A percentile compares a stretch with the other conserved stretches of the same genome.
Evolutionary conservation across 2,888 invertebrate genomes (phyloP).

Genomic region (Plebejus melissa): DNA sequence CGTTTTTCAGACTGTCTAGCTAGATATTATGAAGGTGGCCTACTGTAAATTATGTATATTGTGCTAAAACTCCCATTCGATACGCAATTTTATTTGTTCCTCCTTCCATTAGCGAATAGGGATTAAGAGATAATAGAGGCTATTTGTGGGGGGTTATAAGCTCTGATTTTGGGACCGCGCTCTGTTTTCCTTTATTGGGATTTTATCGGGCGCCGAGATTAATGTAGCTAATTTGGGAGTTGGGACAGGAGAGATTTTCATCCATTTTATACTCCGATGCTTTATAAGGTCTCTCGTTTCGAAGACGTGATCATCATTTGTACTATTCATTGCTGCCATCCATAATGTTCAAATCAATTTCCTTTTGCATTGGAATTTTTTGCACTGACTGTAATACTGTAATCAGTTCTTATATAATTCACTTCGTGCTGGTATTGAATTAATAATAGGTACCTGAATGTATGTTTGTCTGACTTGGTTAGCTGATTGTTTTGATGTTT

Average conservation of each 20-base stretch:
- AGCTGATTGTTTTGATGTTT: not conserved
- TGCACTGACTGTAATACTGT: not conserved
- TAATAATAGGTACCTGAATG: too few species aligned
- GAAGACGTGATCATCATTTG: constrained; percentile 7
- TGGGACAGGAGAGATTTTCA: constrained; percentile 19
- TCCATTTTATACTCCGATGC: constrained; percentile 4
- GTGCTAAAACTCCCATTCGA: constrained; percentile 5
- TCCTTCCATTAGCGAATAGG: constrained; percentile 44
- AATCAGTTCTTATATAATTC: not conserved
- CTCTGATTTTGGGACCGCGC: constrained; percentile 25
- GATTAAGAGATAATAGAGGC: constrained; percentile 29
- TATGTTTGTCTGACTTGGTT: not conserved
- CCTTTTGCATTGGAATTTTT: not conserved
- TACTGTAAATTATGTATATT: not conserved
- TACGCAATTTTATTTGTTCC: constrained; percentile 50
- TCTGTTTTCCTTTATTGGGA: constrained; percentile 26
- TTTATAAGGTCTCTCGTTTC: constrained; percentile 5
- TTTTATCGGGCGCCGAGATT: constrained; percentile 23
- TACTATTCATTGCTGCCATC: not conserved
- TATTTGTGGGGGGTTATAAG: constrained; percentile 23
- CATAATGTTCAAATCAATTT: not conserved
- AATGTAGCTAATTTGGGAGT: constrained; percentile 24
- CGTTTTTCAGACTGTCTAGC: not conserved
- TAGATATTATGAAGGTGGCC: not conserved
- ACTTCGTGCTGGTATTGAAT: too few species aligned